Conservation (phyloP, 2,113 vertebrate species). For the Pseudopodoces humilis region DNA sequence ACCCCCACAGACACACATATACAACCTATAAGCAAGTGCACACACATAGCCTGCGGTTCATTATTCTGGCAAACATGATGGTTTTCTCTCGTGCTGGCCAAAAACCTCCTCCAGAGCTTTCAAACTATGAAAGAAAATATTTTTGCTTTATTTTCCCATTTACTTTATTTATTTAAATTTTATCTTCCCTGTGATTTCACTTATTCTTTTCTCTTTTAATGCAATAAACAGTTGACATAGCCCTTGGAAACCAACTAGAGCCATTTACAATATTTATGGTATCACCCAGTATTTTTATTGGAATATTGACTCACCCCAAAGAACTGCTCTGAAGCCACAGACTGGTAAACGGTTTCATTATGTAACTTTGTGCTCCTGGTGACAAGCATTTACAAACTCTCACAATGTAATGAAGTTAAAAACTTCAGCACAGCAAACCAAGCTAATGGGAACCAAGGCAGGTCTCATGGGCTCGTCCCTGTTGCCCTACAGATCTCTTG, state of each 20-base stretch:
- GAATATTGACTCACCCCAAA: constrained; percentile 1
- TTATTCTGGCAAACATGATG: not conserved
- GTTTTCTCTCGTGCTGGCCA: not conserved
- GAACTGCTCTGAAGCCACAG: not conserved
- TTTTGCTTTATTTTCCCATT: constrained; percentile 3
- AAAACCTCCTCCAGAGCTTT: constrained; percentile 18
- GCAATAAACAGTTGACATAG: constrained; percentile 23
- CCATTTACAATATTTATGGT: constrained; percentile 52
- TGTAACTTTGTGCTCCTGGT: constrained; percentile 9
- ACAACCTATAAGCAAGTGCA: not conserved
- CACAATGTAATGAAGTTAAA: not conserved
- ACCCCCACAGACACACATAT: not conserved
- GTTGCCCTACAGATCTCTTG: not conserved
- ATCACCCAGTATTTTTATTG: constrained; percentile 27
- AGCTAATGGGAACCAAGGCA: not conserved
- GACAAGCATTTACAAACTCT: not conserved
- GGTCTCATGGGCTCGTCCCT: not conserved
- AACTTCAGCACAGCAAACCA: not conserved
- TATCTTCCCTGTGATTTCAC: not conserved
- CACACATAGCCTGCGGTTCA: fast-evolving
- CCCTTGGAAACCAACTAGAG: constrained; percentile 32
- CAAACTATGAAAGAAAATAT: constrained; percentile 35
- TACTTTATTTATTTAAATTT: constrained; percentile 52
- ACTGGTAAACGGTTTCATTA: not conserved
- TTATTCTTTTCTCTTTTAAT: not conserved